A percentile compares a stretch with the other conserved stretches of the same genome.
phyloP scores from a whole-genome alignment of 2,797 vertebrate species.

The Babyrousa celebensis region DNA sequence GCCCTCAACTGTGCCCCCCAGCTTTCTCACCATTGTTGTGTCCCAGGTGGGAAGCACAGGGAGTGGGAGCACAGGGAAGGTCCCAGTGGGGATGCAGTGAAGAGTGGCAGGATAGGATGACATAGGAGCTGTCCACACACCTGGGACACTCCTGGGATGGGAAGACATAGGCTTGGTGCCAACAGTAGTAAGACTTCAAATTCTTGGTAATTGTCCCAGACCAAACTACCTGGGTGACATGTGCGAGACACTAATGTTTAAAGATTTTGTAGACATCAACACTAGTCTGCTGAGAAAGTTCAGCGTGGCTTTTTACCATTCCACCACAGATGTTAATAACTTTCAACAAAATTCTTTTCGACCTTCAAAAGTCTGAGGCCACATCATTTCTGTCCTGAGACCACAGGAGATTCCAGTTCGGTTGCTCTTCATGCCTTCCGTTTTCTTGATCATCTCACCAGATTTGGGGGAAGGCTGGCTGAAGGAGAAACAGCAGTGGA shows the following conservation, averaged over 20 bases:
- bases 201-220: neutral
- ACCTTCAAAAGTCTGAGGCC: neutral
- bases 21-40: neutral
- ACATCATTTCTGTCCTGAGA: neutral
- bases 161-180: neutral
- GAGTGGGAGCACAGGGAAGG: neutral
- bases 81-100: neutral
- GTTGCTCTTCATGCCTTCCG: neutral
- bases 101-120: neutral
- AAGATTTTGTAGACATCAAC: neutral
- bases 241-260: neutral
- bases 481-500: neutral
- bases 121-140: neutral
- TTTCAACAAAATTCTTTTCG: neutral
- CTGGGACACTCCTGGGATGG: neutral
- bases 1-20: neutral
- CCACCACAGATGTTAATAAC: neutral
- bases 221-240: neutral
- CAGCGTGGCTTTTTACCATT: neutral
- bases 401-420: neutral
- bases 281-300: neutral
- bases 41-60: neutral
- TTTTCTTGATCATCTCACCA: neutral
- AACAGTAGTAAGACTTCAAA: fast-evolving
- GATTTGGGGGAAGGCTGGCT: neutral